Evolutionary conservation across 1,140 invertebrate species (phyloP), one percentile per base, ranked within the genome.

Genomic region (Dufourea novaeangliae): DNA sequence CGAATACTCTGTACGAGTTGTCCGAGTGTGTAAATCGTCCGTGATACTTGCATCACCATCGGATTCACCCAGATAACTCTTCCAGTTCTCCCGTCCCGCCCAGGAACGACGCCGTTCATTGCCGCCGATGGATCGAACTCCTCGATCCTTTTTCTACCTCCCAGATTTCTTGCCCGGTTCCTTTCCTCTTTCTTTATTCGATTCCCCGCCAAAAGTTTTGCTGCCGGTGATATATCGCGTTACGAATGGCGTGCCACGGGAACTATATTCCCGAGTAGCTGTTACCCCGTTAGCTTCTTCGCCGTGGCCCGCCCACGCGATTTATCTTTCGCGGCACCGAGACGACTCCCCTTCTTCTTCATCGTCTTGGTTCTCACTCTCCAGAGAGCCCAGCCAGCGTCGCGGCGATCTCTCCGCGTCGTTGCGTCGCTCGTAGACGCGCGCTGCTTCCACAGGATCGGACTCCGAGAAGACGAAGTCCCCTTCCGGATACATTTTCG

Each of bases 241-340:
- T 86, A 86, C 83, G 84, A 85, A 86, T 85, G 84, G 76, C 76
- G 80, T 86, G 84, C 84, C 83, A 77, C 80, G 79, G 75, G 76
- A 84, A 85, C 84, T 86, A 86, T 86, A 86, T 86, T 85, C 83
- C 76, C 79, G 83, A 86, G 84, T 86, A 86, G 84, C 84, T 86
- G 84, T 86, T 86, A 86, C 80, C 79, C 84, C 83, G 84, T 86
- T 86, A 85, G 79, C 84, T 86, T 86, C 83, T 82, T 85, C 83
- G 72, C 69, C 44, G 63, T 71, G 83, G 70, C 70, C 80, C 84
- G 84, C 79, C 83, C 83, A 82, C 54, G 72, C 80, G 84, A 86
- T 86, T 86, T 86, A 86, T 86, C 83, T 85, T 80, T 82, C 79
- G 54, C 71, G 75, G 68, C 82, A 82, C 32, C 75, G 67, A 70